Base-by-base conservation (phyloP, 2,888 invertebrate genomes). In the Oscheius sp. region DNA sequence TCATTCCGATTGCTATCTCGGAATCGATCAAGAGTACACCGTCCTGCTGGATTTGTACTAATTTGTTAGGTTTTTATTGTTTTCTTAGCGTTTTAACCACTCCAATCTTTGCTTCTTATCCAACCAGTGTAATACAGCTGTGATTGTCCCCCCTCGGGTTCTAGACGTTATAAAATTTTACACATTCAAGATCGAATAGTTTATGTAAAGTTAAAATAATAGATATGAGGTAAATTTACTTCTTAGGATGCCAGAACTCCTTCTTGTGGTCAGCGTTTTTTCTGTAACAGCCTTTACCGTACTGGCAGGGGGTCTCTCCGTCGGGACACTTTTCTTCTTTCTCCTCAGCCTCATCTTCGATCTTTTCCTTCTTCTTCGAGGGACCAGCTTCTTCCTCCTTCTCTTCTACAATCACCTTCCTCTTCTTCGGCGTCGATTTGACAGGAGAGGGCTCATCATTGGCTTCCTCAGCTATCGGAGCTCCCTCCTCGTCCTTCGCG, bases 281-380 rank as follows among this genome's bases (percentile, higher is more conserved):
- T 79, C 89, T 90, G 75, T 89, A 90, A 79, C 90, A 90, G 21
- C 79, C 79, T 2, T 84, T 84, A 0, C 90, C 90, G 80, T 90
- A 74, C 32, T 42, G 13, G 42, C 68, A 65, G 7, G 48, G 62
- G 32, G 47, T 57, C 76, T 75, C 51, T 77, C 80, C 76, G 59
- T 51, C 74, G 71, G 53, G 75, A 33, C 74, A 65, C 21, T 4
- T 32, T 13, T 75, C 72, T 29, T 57, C 42, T 42, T 42, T 29
- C 35, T 55, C 35, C 37, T n/a, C 51, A 21, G 59, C 5, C 51
- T 13, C 55, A 13, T 33, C 35, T 21, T 60, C 47, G 9, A 58
- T 63, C 33, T 55, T 29, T 58, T 75, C 78, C 73, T 72, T 78
- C 42, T 77, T 74, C n/a, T 74, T 62, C 50, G 75, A 72, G 11